phyloP scores from a whole-genome alignment of 1,140 invertebrate genomes.

The Eriocheir sinensis region DNA sequence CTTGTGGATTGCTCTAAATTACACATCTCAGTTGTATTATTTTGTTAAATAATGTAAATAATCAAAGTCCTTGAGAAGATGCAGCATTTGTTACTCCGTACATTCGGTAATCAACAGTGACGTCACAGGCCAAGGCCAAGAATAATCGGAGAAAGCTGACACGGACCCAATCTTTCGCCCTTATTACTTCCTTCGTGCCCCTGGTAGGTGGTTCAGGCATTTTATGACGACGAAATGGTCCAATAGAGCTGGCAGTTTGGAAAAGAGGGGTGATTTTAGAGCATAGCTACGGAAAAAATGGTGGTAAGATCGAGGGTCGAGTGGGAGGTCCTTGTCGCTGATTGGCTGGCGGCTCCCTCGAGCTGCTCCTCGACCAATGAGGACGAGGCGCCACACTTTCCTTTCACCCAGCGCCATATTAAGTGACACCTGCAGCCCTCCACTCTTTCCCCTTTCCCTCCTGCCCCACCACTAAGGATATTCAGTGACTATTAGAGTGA shows the following conservation, averaged over 20 bases:
- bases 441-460: background rate
- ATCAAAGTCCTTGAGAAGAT: too few relatives aligned
- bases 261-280: background rate
- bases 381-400: conserved; percentile 67
- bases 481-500: background rate
- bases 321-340: conserved; percentile 76
- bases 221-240: conserved; percentile 13
- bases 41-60: too few relatives aligned
- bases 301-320: conserved; percentile 68
- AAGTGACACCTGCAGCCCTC: conserved; percentile 72
- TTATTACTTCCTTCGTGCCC: background rate
- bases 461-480: background rate
- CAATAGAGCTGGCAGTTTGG: background rate
- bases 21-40: too few relatives aligned
- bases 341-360: conserved; percentile 74
- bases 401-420: conserved; percentile 77
- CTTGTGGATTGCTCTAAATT: too few relatives aligned
- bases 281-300: conserved; percentile 14
- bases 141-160: conserved; percentile 77
- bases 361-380: conserved; percentile 78
- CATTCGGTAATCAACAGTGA: conserved; percentile 59
- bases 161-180: conserved; percentile 54
- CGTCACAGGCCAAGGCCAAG: conserved; percentile 74
- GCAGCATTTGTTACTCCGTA: conserved; percentile 57
- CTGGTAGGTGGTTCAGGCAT: conserved; percentile 60